Conservation (phyloP, 2,888 invertebrate genomes). For the Athripsodes cinereus region DNA sequence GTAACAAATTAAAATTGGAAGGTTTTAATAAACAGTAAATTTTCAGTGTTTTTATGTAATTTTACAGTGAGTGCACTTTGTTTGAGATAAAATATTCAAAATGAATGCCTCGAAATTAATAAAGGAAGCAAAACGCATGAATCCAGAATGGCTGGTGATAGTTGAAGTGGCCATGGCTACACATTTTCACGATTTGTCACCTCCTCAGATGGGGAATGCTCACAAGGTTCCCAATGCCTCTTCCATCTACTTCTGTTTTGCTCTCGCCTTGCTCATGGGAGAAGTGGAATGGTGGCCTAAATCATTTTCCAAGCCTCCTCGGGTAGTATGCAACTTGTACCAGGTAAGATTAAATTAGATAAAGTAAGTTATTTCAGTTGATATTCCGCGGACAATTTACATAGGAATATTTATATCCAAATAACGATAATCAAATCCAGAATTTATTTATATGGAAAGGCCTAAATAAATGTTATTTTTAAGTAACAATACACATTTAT, state of each 20-base stretch:
- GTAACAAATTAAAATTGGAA: too few relatives aligned
- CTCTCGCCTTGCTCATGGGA: slow-evolving; percentile 9
- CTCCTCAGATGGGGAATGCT: neutral
- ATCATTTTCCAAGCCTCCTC: slow-evolving; percentile 7
- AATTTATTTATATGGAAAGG: too few relatives aligned
- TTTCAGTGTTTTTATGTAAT: too few relatives aligned
- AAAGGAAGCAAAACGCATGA: neutral
- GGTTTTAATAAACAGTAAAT: too few relatives aligned
- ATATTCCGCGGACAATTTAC: too few relatives aligned
- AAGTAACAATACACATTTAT: too few relatives aligned
- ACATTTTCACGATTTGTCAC: neutral
- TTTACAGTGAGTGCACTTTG: too few relatives aligned
- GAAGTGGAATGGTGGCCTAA: slow-evolving; percentile 16
- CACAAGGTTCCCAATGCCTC: slow-evolving; percentile 6
- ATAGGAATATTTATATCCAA: too few relatives aligned
- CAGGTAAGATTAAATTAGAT: slow-evolving; percentile 11
- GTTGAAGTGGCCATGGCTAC: slow-evolving; percentile 3
- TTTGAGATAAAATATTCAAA: too few relatives aligned
- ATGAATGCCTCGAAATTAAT: neutral
- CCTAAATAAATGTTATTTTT: too few relatives aligned
- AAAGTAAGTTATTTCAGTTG: too few relatives aligned
- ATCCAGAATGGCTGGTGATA: slow-evolving; percentile 8
- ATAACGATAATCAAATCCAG: too few relatives aligned
- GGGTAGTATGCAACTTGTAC: neutral
- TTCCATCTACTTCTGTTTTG: slow-evolving; percentile 14